Conservation (phyloP, 2,888 invertebrate genomes). For the Pardosa pseudoannulata region DNA sequence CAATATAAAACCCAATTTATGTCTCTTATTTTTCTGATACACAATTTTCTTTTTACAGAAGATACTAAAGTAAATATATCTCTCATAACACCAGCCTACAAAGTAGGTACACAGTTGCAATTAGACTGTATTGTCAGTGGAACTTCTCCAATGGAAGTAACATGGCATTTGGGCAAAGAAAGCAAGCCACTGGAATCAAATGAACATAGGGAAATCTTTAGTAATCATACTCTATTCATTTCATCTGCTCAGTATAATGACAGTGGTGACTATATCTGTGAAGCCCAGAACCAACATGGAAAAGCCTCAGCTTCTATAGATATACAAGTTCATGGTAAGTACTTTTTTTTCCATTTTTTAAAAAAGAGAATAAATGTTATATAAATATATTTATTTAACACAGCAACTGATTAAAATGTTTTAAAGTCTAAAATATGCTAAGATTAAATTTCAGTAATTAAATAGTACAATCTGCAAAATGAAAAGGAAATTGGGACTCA, state of each 20-base stretch:
- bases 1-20: no score
- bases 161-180: slow-evolving; percentile 75
- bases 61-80: slow-evolving; percentile 76
- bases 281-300: slow-evolving; percentile 86
- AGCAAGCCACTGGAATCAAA: slow-evolving; percentile 70
- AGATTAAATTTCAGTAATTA: no score
- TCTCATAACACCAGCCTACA: slow-evolving; percentile 75
- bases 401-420: no score
- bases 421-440: no score
- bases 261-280: slow-evolving; percentile 89
- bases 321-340: slow-evolving; percentile 86
- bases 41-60: no score
- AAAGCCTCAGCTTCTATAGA: slow-evolving; percentile 81
- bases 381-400: no score
- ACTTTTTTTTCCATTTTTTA: no score
- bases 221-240: slow-evolving; percentile 84
- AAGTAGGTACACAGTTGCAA: slow-evolving; percentile 75
- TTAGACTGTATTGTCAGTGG: slow-evolving; percentile 77
- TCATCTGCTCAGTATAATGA: slow-evolving; percentile 83
- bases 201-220: slow-evolving; percentile 74
- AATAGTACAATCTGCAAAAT: no score
- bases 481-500: no score
- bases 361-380: no score
- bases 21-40: no score
- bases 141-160: slow-evolving; percentile 75